phyloP scores from a whole-genome alignment of 2,888 invertebrate species.

The Drosophila infuscata region DNA sequence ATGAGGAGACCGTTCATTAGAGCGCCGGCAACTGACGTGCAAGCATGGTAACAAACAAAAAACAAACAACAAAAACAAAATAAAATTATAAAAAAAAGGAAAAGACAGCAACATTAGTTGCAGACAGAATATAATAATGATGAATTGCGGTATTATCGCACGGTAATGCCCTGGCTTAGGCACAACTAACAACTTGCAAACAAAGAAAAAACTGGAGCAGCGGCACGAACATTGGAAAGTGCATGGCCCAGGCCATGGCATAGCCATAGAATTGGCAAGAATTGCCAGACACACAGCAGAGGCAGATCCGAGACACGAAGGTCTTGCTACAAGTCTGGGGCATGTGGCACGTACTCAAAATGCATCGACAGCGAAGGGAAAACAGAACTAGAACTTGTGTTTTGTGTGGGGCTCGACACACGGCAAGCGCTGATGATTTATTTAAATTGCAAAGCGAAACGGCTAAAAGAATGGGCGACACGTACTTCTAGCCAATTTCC shows the following conservation, averaged over 20 bases:
- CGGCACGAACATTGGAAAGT: constrained; percentile 72
- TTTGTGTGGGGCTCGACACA: constrained; percentile 20
- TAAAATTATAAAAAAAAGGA: constrained; percentile 4
- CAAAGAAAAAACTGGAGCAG: constrained; percentile 67
- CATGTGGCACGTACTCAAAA: constrained; percentile 64
- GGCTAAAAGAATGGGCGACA: constrained; percentile 53
- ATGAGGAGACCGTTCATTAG: constrained; percentile 75
- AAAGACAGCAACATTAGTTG: constrained; percentile 26
- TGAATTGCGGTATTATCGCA: constrained; percentile 82
- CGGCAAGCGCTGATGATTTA: constrained; percentile 79
- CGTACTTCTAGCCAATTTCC: constrained; percentile 68
- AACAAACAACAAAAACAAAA: constrained; percentile 23
- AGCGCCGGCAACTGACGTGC: constrained; percentile 50
- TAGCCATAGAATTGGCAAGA: constrained; percentile 44
- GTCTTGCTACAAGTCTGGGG: constrained; percentile 36
- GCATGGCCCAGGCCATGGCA: constrained; percentile 34
- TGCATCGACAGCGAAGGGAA: constrained; percentile 65
- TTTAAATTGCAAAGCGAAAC: constrained; percentile 79
- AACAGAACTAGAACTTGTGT: constrained; percentile 27
- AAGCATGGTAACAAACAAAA: constrained; percentile 39
- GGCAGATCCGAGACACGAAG: constrained; percentile 38
- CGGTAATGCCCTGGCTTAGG: constrained; percentile 67
- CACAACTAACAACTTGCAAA: constrained; percentile 37
- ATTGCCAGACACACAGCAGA: constrained; percentile 53
- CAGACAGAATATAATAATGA: constrained; percentile 77